A percentile compares a stretch with the other conserved stretches of the same genome.
Conservation (phyloP, 2,888 invertebrate genomes). For the Drosophila infuscata region DNA sequence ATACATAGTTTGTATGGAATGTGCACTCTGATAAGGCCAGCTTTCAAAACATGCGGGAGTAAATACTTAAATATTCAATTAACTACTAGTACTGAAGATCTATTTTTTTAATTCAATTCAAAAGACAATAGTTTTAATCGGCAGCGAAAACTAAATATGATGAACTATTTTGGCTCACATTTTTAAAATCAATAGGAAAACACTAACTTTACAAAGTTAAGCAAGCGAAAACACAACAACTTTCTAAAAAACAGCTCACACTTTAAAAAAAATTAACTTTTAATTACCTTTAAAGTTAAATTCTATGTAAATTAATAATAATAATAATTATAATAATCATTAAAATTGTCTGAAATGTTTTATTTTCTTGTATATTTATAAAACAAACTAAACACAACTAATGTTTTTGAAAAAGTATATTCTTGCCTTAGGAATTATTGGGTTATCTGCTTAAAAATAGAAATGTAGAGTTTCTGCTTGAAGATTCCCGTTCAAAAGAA, state of each 20-base stretch:
- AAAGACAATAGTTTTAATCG: background rate
- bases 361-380: background rate
- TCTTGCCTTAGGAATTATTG: background rate
- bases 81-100: background rate
- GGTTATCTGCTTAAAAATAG: background rate
- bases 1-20: background rate
- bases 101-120: background rate
- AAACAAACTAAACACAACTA: background rate
- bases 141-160: background rate
- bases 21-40: background rate
- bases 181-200: background rate
- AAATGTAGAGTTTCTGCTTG: background rate
- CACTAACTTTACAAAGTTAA: background rate
- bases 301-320: too few species aligned
- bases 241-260: too few species aligned
- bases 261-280: background rate
- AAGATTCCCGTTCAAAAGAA: background rate
- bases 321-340: background rate
- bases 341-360: background rate
- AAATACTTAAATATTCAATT: background rate
- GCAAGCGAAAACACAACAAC: background rate
- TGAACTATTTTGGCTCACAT: background rate
- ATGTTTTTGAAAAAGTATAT: background rate
- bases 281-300: too few species aligned
- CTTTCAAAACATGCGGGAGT: background rate